Conservation (phyloP, 2,888 invertebrate species). For the Rhopalosiphum nymphaeae region DNA sequence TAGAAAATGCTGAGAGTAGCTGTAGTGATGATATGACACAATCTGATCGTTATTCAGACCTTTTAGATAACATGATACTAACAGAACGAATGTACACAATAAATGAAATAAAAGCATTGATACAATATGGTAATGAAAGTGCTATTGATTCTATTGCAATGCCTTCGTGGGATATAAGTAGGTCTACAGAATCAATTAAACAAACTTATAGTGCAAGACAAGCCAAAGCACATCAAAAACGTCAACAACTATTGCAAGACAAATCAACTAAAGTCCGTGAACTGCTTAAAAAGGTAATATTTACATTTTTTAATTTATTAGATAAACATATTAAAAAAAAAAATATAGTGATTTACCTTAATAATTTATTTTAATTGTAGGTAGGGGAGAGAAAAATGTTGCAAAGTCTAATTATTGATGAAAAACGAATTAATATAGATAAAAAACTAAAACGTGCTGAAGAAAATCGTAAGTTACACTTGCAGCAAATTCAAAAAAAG, state of each 20-base stretch:
- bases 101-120: slow-evolving; percentile 61
- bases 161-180: slow-evolving; percentile 56
- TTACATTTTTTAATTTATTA: slow-evolving; percentile 69
- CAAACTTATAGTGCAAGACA: slow-evolving; percentile 87
- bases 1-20: slow-evolving; percentile 61
- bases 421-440: slow-evolving; percentile 79
- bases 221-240: slow-evolving; percentile 88
- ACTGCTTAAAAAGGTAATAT: slow-evolving; percentile 87
- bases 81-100: slow-evolving; percentile 62
- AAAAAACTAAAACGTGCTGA: slow-evolving; percentile 85
- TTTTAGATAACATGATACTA: slow-evolving; percentile 60
- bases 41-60: slow-evolving; percentile 61
- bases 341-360: not conserved
- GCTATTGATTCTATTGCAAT: slow-evolving; percentile 60
- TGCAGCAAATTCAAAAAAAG: slow-evolving; percentile 88
- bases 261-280: slow-evolving; percentile 88
- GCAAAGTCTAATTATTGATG: slow-evolving; percentile 87
- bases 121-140: slow-evolving; percentile 59
- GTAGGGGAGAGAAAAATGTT: slow-evolving; percentile 79
- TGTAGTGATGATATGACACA: slow-evolving; percentile 64
- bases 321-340: slow-evolving; percentile 86
- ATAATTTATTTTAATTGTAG: slow-evolving; percentile 68
- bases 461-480: slow-evolving; percentile 87
- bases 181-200: slow-evolving; percentile 49
- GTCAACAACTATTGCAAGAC: slow-evolving; percentile 85